phyloP scores from a whole-genome alignment of 2,797 vertebrate species.

The Enteromius paludinosus region DNA sequence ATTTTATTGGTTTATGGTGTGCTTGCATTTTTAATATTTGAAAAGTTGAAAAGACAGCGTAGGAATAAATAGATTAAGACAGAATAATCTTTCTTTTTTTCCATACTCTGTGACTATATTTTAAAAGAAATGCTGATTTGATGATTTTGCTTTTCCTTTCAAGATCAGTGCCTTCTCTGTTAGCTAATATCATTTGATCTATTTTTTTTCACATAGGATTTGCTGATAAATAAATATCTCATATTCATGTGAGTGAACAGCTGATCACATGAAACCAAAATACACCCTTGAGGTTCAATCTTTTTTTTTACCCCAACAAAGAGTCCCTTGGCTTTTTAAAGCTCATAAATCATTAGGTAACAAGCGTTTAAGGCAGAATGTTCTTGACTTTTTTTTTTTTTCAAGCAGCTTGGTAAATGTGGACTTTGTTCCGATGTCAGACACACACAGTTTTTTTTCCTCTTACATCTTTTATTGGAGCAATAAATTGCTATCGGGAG shows the following conservation, averaged over 20 bases:
- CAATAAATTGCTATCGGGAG: constrained; percentile 66
- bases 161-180: background rate
- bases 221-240: constrained; percentile 22
- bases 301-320: constrained; percentile 48
- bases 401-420: constrained; percentile 64
- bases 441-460: constrained; percentile 31
- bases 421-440: constrained; percentile 60
- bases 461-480: constrained; percentile 67
- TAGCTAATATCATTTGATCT: constrained; percentile 4
- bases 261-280: constrained; percentile 63
- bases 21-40: background rate
- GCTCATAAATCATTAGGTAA: constrained; percentile 66
- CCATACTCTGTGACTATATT: constrained; percentile 4
- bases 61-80: background rate
- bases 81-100: background rate
- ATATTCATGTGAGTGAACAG: constrained; percentile 70
- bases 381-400: constrained; percentile 52
- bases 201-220: background rate
- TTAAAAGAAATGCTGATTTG: background rate
- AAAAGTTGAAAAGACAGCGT: background rate
- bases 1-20: constrained; percentile 7
- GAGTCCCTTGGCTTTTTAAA: constrained; percentile 53
- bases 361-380: constrained; percentile 58
- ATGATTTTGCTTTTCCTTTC: constrained; percentile 3
- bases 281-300: constrained; percentile 57